Conservation (phyloP, 2,888 invertebrate genomes). For the Microdon myrmicae region DNA sequence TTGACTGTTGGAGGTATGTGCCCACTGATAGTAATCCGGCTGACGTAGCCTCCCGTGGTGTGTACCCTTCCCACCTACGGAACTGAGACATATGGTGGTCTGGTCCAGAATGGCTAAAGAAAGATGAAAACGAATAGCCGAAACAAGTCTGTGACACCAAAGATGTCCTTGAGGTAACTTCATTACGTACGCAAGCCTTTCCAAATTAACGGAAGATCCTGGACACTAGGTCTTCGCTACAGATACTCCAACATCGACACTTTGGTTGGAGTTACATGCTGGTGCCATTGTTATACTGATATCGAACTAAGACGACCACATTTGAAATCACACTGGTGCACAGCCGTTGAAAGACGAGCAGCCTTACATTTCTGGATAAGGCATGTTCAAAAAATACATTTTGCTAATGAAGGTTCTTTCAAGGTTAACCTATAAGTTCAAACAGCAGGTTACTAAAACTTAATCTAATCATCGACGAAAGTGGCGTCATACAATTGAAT, state of each 20-base stretch:
- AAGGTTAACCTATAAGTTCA: neutral
- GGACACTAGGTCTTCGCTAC: too few relatives aligned
- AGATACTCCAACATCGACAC: too few relatives aligned
- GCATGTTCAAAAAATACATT: conserved; percentile 2
- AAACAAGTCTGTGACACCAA: too few relatives aligned
- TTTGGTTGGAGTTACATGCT: neutral
- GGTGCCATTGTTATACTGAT: neutral
- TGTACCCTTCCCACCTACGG: neutral
- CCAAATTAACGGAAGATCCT: too few relatives aligned
- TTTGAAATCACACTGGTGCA: conserved; percentile 3
- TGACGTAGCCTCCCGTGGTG: neutral
- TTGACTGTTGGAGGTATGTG: neutral
- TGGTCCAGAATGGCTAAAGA: neutral
- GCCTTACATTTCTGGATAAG: conserved; percentile 1
- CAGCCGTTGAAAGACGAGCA: neutral
- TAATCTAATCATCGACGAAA: neutral
- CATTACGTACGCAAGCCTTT: too few relatives aligned
- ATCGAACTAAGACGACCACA: neutral
- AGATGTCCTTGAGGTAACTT: too few relatives aligned
- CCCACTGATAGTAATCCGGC: neutral
- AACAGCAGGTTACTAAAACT: neutral
- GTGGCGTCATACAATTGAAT: neutral
- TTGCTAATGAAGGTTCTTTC: neutral
- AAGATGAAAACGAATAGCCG: neutral
- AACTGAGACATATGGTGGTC: neutral